Evolutionary conservation across 2,113 vertebrate species (phyloP).

Genomic region (Gymnarchus niloticus): DNA sequence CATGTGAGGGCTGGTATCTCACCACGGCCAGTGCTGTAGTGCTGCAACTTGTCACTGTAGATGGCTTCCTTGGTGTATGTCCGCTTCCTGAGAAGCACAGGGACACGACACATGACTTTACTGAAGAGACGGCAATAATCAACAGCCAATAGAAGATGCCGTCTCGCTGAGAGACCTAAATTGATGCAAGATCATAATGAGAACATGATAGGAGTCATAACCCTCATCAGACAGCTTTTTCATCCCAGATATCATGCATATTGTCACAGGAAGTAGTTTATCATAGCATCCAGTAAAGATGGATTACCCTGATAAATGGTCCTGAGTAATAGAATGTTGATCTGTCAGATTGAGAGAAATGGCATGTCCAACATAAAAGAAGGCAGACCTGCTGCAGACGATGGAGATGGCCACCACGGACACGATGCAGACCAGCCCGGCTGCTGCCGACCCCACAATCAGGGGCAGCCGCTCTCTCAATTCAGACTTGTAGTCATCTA

Average conservation of each 20-base stretch:
- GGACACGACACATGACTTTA: slow-evolving; percentile 15
- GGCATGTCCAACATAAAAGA: neutral
- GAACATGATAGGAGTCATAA: neutral
- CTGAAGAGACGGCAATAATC: neutral
- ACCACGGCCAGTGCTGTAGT: slow-evolving; percentile 97
- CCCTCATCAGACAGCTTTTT: neutral
- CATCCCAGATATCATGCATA: neutral
- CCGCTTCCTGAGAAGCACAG: slow-evolving; percentile 71
- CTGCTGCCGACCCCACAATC: slow-evolving; percentile 89
- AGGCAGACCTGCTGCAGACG: slow-evolving; percentile 87
- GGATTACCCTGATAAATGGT: neutral
- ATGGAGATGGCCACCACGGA: slow-evolving; percentile 94
- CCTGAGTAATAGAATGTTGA: neutral
- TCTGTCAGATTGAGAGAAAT: neutral
- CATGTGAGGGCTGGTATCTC: slow-evolving; percentile 59
- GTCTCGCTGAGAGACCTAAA: neutral
- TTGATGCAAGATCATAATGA: neutral
- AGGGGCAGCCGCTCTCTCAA: slow-evolving; percentile 92
- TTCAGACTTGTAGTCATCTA: slow-evolving; percentile 97
- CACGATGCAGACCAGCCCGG: slow-evolving; percentile 92
- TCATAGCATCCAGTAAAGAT: neutral
- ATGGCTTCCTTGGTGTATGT: slow-evolving; percentile 93
- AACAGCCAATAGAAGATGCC: neutral
- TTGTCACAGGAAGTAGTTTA: neutral
- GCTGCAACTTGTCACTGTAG: slow-evolving; percentile 95